Evolutionary conservation across 2,797 vertebrate genomes (phyloP).

Genomic region (Nannoperca australis): DNA sequence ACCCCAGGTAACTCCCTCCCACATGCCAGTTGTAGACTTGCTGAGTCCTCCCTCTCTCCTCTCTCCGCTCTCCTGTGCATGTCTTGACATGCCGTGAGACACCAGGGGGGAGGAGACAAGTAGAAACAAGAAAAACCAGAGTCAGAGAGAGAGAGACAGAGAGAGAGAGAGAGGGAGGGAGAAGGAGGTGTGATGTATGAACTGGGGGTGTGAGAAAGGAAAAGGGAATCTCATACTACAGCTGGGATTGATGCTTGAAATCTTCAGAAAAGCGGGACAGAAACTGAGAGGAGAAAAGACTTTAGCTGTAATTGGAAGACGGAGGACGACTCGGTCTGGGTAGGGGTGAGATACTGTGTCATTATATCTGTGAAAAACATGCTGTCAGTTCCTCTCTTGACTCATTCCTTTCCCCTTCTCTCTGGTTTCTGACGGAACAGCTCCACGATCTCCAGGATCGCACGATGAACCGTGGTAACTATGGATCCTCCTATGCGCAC

Average conservation of each 20-base stretch:
- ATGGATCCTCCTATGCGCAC: conserved; percentile 19
- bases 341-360: conserved; percentile 52
- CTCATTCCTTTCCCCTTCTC: conserved; percentile 40
- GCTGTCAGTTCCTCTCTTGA: conserved; percentile 55
- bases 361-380: conserved; percentile 52
- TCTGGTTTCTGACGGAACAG: conserved; percentile 56
- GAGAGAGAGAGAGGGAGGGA: conserved; percentile 38
- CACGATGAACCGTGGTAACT: conserved; percentile 19
- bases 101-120: conserved; percentile 73
- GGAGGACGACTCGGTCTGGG: conserved; percentile 7
- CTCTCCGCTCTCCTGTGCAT: conserved; percentile 62
- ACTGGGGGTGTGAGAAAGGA: conserved; percentile 65
- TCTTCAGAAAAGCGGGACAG: conserved; percentile 35
- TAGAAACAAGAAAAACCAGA: conserved; percentile 77
- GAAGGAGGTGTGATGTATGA: conserved; percentile 54
- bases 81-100: conserved; percentile 80
- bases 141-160: conserved; percentile 43
- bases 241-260: conserved; percentile 30
- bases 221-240: conserved; percentile 58
- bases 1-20: conserved; percentile 75
- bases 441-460: conserved; percentile 23
- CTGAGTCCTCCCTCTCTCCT: conserved; percentile 32
- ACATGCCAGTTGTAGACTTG: conserved; percentile 48
- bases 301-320: conserved; percentile 51
- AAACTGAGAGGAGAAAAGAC: conserved; percentile 34